Conservation (phyloP, 2,797 vertebrate genomes). For the Lacerta bilineata region DNA sequence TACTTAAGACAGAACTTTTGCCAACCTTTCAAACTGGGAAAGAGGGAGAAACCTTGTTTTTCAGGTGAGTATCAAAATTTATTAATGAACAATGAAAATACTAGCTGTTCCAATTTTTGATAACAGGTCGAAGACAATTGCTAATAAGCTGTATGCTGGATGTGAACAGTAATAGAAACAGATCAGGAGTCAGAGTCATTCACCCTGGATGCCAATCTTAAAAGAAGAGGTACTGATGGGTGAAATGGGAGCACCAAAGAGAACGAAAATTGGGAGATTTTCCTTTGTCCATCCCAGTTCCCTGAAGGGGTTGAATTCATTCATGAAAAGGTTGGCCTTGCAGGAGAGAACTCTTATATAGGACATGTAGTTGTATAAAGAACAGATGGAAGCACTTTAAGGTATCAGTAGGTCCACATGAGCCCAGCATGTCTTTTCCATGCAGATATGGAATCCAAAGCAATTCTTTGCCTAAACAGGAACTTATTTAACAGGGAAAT, state of each 20-base stretch:
- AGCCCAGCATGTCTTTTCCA: too few species aligned
- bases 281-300: neutral
- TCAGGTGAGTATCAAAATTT: neutral
- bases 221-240: neutral
- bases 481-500: too few species aligned
- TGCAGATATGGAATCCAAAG: too few species aligned
- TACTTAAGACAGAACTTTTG: neutral
- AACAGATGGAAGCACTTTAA: neutral
- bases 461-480: too few species aligned
- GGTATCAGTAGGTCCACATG: neutral
- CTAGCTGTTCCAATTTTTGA: neutral
- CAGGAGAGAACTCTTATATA: neutral
- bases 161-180: neutral
- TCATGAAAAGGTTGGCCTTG: neutral
- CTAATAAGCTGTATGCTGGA: neutral
- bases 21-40: conserved; percentile 4
- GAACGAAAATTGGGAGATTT: neutral
- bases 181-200: neutral
- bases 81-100: neutral
- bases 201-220: neutral
- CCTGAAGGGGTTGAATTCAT: neutral
- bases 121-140: neutral
- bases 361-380: neutral
- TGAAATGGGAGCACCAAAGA: neutral
- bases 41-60: neutral